Base-by-base conservation (phyloP, 2,888 invertebrate species). In the Protodeltote pygarga region DNA sequence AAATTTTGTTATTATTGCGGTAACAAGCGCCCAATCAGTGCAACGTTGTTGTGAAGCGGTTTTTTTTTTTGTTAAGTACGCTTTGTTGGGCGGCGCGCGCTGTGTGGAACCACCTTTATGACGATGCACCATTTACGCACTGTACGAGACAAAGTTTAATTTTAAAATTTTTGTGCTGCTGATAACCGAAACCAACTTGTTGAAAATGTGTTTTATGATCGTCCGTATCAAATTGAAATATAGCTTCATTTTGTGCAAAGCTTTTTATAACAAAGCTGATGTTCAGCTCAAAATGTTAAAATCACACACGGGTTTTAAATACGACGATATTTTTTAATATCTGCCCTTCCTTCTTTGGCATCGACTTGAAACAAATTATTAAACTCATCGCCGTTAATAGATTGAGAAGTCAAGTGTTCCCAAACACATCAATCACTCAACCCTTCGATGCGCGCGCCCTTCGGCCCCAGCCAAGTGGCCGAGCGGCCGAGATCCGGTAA, bases 11-110 rank as follows among this genome's bases (percentile, higher is more conserved):
- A 67, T 73, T 62, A 66, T 65, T 69, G 75, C 58, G 72, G 69
- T 67, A 73, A 77, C 79, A 74, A 75, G 73, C 66, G 72, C 61
- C 68, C 75, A 79, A 79, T 79, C 75, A 77, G 45, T 25, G 65
- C 50, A 31, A 24, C 42, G 40, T 40, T 63, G 47, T 69, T 67
- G 63, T 54, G 40, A 69, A 62, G 51, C 52, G 50, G 51, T 46
- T 65, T 73, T 71, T 69, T 61, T 40, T 33, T 46, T 35, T 57
- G 40, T 34, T 10, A 11, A n/a, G n/a, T n/a, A 27, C 32, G 32
- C 53, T 37, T 46, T 47, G 24, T 19, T 17, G 47, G 39, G 25
- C 21, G 15, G 6, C n/a, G 9, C n/a, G 4, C 9, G 9, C 13
- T 9, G 38, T 60, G 55, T 47, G 48, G 23, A 45, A 13, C 34